Percentiles rank a stretch among this genome's conserved stretches.
Evolutionary conservation across 2,888 invertebrate species (phyloP).

Genomic region (Volucella inflata): DNA sequence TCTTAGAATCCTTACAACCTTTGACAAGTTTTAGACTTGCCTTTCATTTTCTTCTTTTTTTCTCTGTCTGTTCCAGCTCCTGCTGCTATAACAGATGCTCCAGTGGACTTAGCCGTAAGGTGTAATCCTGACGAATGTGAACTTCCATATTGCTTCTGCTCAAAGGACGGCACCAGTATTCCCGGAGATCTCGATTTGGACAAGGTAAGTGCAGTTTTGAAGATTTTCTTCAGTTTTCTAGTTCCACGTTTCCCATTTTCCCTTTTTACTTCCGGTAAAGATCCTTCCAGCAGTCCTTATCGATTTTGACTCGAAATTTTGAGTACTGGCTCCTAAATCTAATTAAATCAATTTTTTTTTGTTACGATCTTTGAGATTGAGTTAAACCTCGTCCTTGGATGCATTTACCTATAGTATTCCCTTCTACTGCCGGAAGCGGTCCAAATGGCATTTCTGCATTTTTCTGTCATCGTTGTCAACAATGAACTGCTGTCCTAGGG

Average conservation of each 20-base stretch:
- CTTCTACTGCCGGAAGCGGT: neutral
- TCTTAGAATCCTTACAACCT: too few species aligned
- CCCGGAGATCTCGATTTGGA: constrained; percentile 93
- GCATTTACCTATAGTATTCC: neutral
- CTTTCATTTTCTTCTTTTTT: neutral
- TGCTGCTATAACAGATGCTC: constrained; percentile 92
- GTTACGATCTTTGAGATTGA: neutral
- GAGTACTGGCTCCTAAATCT: neutral
- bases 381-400: too few species aligned
- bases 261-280: too few species aligned
- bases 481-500: constrained; percentile 9
- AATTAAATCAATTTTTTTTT: constrained; percentile 28
- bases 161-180: constrained; percentile 94
- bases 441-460: constrained; percentile 33
- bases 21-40: too few species aligned
- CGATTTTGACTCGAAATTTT: constrained; percentile 22
- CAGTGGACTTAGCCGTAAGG: constrained; percentile 90
- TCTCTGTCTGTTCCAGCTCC: constrained; percentile 86
- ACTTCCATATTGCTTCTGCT: constrained; percentile 96
- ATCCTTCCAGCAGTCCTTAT: constrained; percentile 20
- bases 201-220: constrained; percentile 86
- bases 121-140: constrained; percentile 91
- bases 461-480: constrained; percentile 36
- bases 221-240: neutral
- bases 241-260: neutral